Base-by-base conservation (phyloP, 1,140 invertebrate genomes). In the Drosophila quadrilineata region DNA sequence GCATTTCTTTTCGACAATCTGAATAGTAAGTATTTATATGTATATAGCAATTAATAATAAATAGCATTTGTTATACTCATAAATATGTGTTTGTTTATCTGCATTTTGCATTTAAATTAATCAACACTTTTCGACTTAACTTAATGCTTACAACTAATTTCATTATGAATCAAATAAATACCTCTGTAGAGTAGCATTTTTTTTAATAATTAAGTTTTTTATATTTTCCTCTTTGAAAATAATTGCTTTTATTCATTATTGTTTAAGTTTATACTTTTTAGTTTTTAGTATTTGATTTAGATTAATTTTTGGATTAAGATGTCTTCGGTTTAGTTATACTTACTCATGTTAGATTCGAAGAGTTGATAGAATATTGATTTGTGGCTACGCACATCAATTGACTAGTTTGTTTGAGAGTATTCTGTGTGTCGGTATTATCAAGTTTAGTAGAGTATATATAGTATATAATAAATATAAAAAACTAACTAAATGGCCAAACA, bases 161-260 rank as follows among this genome's bases (percentile, higher is more conserved):
- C 45, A 26, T 46, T 62, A 22, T 24, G 22, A n/a, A 49, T 62
- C 52, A 72, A 72, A 57, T 59, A 68, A 53, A 33, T 49, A 19
- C 22, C 24, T 35, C 64, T 73, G 33, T 50, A n/a, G n/a, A n/a
- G n/a, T n/a, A 54, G 54, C 71, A 49, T 74, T 71, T 71, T 57
- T 1, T 49, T 63, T 49, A 50, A 33, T 50, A 45, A 56, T 45
- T 80, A 28, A 35, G 21, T 38, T 19, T 49, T 9, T 21, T 17
- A 40, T n/a, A 48, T 60, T 46, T 33, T n/a, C 43, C 8, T 59
- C 14, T 29, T 21, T 46, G 76, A 33, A 82, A 82, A 82, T 82
- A 82, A 82, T 82, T 82, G 76, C 76, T 82, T 82, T 70, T 70
- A 68, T 75, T 62, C 45, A 46, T 82, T 82, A 82, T 82, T 82